Base-by-base conservation (phyloP, 1,140 invertebrate genomes). In the Zaprionus davidi region DNA sequence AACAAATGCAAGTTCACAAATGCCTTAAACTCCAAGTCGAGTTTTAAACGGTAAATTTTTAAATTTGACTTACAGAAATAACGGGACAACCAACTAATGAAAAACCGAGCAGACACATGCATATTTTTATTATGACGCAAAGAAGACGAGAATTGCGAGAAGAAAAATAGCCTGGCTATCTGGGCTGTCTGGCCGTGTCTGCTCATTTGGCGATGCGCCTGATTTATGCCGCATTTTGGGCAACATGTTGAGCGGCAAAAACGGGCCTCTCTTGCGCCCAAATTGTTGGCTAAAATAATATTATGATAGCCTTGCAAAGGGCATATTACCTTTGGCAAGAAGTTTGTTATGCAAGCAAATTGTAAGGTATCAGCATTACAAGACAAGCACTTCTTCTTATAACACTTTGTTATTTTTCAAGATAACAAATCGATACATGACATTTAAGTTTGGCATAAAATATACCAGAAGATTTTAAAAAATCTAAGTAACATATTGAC, bases 181-280 rank as follows among this genome's bases (percentile, higher is more conserved):
- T 76, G 51, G 65, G 15, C 46, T 67, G 57, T 63, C 57, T 71
- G 66, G 53, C 41, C 24, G 60, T 34, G 56, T 66, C 79, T 78
- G 73, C 65, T 78, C 74, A 81, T 81, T 87, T 83, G 56, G 56
- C 65, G 71, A 46, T 69, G 66, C 60, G n/a, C 71, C 63, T 88
- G 84, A 88, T 88, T 88, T 88, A 88, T 88, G 76, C 76, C 49
- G 70, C 79, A 88, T 85, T 88, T 88, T 88, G 67, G 63, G 53
- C 78, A 85, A 79, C 78, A 85, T 81, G 85, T 81, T 90, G 67
- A 70, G 79, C 71, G 71, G 24, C 60, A 11, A 46, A 31, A 17
- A 26, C 51, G 41, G 56, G 67, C 65, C 41, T 28, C 55, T 34
- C 34, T 34, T 24, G 11, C 24, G 41, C 34, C 13, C 64, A 78